These are phyloP conservation scores for Cephus runcator DNA, from an alignment of 2,888 invertebrate species.

Conservation along the genomic window DNA sequence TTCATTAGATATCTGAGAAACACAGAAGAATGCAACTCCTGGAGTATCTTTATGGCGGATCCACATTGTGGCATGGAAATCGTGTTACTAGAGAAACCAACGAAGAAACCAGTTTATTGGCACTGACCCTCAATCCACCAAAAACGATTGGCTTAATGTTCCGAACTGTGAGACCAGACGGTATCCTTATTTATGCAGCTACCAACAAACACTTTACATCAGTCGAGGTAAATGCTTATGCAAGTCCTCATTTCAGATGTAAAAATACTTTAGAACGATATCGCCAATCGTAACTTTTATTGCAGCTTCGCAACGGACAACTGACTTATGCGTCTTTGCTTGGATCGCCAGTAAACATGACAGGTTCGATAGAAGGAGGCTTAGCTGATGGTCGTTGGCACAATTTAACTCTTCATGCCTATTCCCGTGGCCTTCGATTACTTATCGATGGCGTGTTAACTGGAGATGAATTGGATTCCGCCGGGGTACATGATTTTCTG, in stretches of 20 bases:
- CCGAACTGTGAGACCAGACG: constrained; percentile 81
- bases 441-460: constrained; percentile 77
- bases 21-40: constrained; percentile 88
- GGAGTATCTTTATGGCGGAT: constrained; percentile 80
- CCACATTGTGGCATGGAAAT: constrained; percentile 73
- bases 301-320: constrained; percentile 76
- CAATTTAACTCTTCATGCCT: constrained; percentile 81
- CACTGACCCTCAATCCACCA: constrained; percentile 66
- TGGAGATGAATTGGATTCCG: constrained; percentile 88
- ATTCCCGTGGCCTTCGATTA: constrained; percentile 77
- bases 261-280: not conserved
- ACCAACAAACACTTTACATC: constrained; percentile 89
- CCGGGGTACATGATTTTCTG: constrained; percentile 89
- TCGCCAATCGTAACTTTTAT: constrained; percentile 10
- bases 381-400: constrained; percentile 91
- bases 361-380: constrained; percentile 71
- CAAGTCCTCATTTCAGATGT: not conserved
- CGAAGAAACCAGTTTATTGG: constrained; percentile 39
- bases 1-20: constrained; percentile 77
- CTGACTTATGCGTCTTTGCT: constrained; percentile 84
- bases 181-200: constrained; percentile 86
- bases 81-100: constrained; percentile 41
- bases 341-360: constrained; percentile 85
- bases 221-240: constrained; percentile 70
- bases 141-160: constrained; percentile 85